A percentile compares a stretch with the other conserved stretches of the same genome.
These are phyloP conservation scores for Anhinga rufa DNA, from an alignment of 2,113 vertebrate species.

Conservation along the genomic window DNA sequence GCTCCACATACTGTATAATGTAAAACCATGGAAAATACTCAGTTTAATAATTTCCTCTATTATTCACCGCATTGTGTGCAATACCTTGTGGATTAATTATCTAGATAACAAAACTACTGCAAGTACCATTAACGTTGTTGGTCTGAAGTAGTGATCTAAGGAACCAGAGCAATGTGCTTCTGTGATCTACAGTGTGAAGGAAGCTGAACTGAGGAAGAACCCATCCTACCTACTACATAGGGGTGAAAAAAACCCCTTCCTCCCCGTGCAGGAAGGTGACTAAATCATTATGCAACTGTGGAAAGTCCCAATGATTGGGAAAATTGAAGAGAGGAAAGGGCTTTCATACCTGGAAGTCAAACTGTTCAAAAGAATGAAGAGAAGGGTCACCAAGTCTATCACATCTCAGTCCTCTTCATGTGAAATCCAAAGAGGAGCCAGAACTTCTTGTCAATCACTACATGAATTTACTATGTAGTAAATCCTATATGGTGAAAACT, in stretches of 20 bases:
- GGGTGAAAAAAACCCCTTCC: not conserved
- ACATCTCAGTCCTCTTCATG: not conserved
- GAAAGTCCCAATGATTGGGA: not conserved
- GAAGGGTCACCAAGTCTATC: not conserved
- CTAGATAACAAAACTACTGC: conserved; percentile 2
- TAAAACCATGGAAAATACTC: not conserved
- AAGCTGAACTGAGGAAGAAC: not conserved
- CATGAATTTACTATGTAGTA: not conserved
- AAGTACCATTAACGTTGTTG: not conserved
- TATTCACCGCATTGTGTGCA: conserved; percentile 16
- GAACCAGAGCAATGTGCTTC: not conserved
- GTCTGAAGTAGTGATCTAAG: not conserved
- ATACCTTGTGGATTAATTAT: conserved; percentile 45
- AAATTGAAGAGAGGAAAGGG: not conserved
- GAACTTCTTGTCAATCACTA: not conserved
- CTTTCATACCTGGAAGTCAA: not conserved
- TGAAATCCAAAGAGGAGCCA: not conserved
- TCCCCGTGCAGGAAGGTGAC: not conserved
- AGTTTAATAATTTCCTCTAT: conserved; percentile 26
- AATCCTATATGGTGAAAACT: not conserved
- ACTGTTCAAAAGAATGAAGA: not conserved
- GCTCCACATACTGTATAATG: not conserved
- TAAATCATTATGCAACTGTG: not conserved
- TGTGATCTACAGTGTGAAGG: not conserved
- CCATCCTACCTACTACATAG: not conserved